Evolutionary conservation across 2,888 invertebrate species (phyloP), one percentile per base, ranked within the genome.

Genomic region (Drosophila trichaetosa): DNA sequence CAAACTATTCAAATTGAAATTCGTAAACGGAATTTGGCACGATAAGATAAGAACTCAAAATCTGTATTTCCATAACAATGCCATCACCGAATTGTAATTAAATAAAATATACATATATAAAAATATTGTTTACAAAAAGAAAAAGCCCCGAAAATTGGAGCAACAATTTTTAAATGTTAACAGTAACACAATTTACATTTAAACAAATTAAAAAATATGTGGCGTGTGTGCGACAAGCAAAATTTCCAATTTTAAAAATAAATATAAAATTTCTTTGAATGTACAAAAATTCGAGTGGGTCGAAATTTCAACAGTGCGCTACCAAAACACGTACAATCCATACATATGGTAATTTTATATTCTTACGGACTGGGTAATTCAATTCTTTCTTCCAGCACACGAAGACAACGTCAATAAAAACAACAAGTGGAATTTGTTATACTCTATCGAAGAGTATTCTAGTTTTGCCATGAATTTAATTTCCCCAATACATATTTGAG

Each of bases 231-330:
- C 65, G n/a, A 64, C 66, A 42, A 34, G 65, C 74, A 61, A 76
- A 79, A 82, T 69, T 84, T 84, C 69, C 80, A 80, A 85, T 87
- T 85, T 87, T 84, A 79, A 85, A 82, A 84, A 82, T 76, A 79
- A 75, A 82, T 72, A 69, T 80, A 77, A 57, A 79, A 79, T 79
- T 79, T 85, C 85, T 82, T 84, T 87, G 70, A 82, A 73, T 75
- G 76, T 78, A 79, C 62, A 69, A 49, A 67, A 56, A 62, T 61
- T 40, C 21, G 42, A 61, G 18, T 8, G 31, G 31, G 24, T 46
- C 68, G 56, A 64, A 70, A 54, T 74, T 73, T 82, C 49, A 72
- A 77, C 59, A 69, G 31, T 53, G 31, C n/a, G 48, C 34, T 52
- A 63, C 48, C 58, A 51, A 62, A 61, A 71, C 79, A 76, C 76